These are phyloP conservation scores for Laterallus jamaicensis DNA, from an alignment of 2,113 vertebrate genomes.

Conservation along the genomic window DNA sequence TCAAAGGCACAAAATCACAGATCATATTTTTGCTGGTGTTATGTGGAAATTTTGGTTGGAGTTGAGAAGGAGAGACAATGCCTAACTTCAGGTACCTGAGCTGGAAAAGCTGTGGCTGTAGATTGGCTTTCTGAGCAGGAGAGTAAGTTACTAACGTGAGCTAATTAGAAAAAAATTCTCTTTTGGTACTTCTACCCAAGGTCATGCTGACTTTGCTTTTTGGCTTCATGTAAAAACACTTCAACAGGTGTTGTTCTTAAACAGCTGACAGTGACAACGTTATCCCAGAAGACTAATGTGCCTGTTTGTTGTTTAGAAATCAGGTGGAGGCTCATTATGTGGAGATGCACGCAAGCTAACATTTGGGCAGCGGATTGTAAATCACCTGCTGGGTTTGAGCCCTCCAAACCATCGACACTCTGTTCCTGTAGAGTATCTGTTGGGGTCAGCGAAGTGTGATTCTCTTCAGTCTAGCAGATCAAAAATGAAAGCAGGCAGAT, in stretches of 20 bases:
- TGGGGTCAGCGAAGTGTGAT: slow-evolving; percentile 76
- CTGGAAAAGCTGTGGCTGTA: background rate
- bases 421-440: slow-evolving; percentile 84
- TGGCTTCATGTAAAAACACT: background rate
- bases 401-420: slow-evolving; percentile 84
- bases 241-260: background rate
- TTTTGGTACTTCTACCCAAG: background rate
- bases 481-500: slow-evolving; percentile 85
- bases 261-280: background rate
- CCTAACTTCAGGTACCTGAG: background rate
- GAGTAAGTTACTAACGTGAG: background rate
- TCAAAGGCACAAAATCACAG: background rate
- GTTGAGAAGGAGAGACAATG: background rate
- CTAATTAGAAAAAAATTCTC: background rate
- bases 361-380: slow-evolving; percentile 93
- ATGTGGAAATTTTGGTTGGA: background rate
- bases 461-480: slow-evolving; percentile 74
- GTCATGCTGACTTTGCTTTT: background rate
- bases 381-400: slow-evolving; percentile 92
- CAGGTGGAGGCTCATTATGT: slow-evolving; percentile 75
- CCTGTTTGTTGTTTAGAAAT: slow-evolving; percentile 79
- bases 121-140: background rate
- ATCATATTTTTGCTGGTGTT: background rate
- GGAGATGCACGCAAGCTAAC: slow-evolving; percentile 88
- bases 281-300: slow-evolving; percentile 57